phyloP scores from a whole-genome alignment of 2,888 invertebrate species.

The Melanostoma mellinum region DNA sequence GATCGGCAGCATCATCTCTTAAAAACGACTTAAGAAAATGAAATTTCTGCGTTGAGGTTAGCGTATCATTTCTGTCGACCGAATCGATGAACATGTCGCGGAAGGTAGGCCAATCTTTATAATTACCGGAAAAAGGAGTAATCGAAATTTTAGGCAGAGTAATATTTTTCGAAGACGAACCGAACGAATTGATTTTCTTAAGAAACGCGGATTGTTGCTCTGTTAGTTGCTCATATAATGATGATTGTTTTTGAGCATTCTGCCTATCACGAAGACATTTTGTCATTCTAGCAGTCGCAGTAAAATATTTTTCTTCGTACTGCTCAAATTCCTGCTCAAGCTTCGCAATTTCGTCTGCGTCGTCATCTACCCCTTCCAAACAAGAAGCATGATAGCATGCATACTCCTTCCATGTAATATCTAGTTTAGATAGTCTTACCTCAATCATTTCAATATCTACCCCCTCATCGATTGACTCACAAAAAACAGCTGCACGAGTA shows the following conservation, averaged over 20 bases:
- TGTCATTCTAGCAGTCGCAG: background rate
- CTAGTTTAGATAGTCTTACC: conserved; percentile 1
- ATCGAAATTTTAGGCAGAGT: conserved; percentile 6
- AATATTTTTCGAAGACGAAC: background rate
- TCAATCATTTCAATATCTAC: no score
- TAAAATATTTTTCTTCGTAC: background rate
- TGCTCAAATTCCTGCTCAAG: background rate
- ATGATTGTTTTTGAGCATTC: background rate
- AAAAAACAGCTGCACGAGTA: no score
- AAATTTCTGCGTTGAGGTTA: conserved; percentile 15
- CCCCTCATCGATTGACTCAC: no score
- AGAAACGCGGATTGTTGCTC: background rate
- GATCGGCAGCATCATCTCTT: conserved; percentile 52
- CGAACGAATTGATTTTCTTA: background rate
- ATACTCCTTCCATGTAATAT: background rate
- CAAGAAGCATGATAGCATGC: conserved; percentile 1
- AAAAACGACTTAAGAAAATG: conserved; percentile 6
- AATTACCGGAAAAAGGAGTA: conserved; percentile 15
- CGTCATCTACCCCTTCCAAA: background rate
- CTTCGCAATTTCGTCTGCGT: background rate
- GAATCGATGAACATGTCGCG: conserved; percentile 16
- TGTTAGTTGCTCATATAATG: no score
- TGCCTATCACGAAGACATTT: background rate
- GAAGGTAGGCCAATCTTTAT: conserved; percentile 29
- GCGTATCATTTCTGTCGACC: background rate